These are phyloP conservation scores for Drosophila jambulina DNA, from an alignment of 1,140 invertebrate genomes.

Conservation along the genomic window DNA sequence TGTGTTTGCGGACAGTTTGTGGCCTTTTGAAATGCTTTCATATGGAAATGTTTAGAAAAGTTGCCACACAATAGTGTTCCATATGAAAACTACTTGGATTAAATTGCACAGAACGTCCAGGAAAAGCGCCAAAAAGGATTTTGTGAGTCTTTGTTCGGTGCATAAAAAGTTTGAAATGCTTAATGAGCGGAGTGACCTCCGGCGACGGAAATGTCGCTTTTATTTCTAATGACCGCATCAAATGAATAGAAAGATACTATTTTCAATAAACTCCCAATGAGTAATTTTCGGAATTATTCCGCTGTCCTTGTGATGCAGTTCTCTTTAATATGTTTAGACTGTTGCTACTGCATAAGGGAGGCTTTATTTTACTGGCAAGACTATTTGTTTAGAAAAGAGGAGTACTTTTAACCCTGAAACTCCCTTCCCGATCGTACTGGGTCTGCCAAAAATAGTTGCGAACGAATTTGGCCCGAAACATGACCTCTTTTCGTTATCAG, in stretches of 20 bases:
- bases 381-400: background rate
- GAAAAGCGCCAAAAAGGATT: conserved; percentile 27
- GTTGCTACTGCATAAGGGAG: background rate
- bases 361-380: background rate
- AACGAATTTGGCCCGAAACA: background rate
- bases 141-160: conserved; percentile 15
- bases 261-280: background rate
- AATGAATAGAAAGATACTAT: background rate
- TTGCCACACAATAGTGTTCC: conserved; percentile 45
- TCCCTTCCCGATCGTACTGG: no score
- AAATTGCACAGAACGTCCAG: conserved; percentile 43
- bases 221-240: background rate
- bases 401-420: background rate
- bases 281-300: no score
- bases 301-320: no score
- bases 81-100: conserved; percentile 43
- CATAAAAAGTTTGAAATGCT: conserved; percentile 28
- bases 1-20: conserved; percentile 51
- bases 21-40: conserved; percentile 51
- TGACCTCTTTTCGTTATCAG: conserved; percentile 21
- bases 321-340: background rate
- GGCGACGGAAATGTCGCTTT: conserved; percentile 3
- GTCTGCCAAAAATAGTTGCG: background rate
- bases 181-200: conserved; percentile 31
- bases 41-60: conserved; percentile 64